These are phyloP conservation scores for Psilopsiagon aymara DNA, from an alignment of 2,113 vertebrate genomes.

Conservation along the genomic window DNA sequence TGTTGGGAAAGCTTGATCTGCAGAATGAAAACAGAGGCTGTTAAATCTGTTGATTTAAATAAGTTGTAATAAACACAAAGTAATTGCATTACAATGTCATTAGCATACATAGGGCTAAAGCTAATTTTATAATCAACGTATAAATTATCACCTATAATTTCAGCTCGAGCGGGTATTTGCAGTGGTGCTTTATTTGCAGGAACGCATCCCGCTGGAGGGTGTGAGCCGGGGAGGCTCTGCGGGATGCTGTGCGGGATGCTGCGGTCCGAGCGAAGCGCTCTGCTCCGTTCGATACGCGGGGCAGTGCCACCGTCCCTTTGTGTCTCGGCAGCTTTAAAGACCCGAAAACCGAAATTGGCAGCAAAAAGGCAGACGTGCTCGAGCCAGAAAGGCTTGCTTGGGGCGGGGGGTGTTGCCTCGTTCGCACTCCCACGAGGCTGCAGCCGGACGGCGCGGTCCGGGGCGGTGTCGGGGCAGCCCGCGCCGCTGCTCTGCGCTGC, in stretches of 20 bases:
- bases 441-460: too few species aligned
- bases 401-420: neutral
- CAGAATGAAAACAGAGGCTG: neutral
- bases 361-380: accelerated
- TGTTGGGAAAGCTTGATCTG: too few species aligned
- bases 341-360: neutral
- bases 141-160: neutral
- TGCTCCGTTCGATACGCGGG: accelerated
- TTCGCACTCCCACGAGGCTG: neutral
- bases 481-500: too few species aligned
- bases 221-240: accelerated
- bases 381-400: neutral
- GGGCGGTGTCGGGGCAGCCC: too few species aligned
- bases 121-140: neutral
- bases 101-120: neutral
- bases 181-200: neutral
- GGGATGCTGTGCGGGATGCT: accelerated
- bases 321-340: neutral
- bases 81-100: neutral
- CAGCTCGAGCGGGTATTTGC: neutral
- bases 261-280: accelerated
- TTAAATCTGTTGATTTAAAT: neutral
- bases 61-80: neutral
- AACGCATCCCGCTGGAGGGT: accelerated
- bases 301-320: accelerated